Evolutionary conservation across 2,797 vertebrate species (phyloP).

Genomic region (Mus caroli): DNA sequence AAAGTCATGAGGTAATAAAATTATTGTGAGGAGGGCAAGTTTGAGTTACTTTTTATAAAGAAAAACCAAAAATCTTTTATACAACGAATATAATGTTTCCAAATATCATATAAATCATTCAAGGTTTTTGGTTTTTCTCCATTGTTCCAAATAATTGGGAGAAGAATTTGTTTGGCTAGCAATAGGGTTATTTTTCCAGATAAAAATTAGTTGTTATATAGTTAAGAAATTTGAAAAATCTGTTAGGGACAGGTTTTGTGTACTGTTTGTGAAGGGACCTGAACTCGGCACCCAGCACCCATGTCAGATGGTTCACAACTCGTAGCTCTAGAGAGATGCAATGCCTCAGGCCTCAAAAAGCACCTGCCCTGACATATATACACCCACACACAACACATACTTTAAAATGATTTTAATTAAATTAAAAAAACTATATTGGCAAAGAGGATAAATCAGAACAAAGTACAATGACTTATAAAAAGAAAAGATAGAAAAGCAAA

Average conservation of each 20-base stretch:
- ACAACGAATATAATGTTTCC: neutral
- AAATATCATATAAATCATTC: slow-evolving; percentile 7
- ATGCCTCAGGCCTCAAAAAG: neutral
- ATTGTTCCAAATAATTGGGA: slow-evolving; percentile 25
- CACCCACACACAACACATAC: neutral
- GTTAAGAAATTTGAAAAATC: slow-evolving; percentile 29
- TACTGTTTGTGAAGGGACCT: neutral
- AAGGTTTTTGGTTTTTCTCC: neutral
- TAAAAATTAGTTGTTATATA: slow-evolving; percentile 38
- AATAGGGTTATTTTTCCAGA: slow-evolving; percentile 33
- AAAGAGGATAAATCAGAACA: neutral
- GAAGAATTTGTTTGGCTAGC: slow-evolving; percentile 25
- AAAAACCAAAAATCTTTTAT: slow-evolving; percentile 21
- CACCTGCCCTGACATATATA: neutral
- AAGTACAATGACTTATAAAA: neutral
- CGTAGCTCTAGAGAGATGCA: neutral
- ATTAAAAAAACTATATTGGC: neutral
- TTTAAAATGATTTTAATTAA: neutral
- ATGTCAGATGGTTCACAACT: neutral
- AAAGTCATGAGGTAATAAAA: slow-evolving; percentile 57
- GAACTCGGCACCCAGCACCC: neutral
- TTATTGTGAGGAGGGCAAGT: neutral
- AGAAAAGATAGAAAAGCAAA: neutral
- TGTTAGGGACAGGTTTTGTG: neutral
- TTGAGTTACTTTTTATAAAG: slow-evolving; percentile 23